These are phyloP conservation scores for Pseudois nayaur DNA, from an alignment of 2,113 vertebrate genomes.

Conservation along the genomic window DNA sequence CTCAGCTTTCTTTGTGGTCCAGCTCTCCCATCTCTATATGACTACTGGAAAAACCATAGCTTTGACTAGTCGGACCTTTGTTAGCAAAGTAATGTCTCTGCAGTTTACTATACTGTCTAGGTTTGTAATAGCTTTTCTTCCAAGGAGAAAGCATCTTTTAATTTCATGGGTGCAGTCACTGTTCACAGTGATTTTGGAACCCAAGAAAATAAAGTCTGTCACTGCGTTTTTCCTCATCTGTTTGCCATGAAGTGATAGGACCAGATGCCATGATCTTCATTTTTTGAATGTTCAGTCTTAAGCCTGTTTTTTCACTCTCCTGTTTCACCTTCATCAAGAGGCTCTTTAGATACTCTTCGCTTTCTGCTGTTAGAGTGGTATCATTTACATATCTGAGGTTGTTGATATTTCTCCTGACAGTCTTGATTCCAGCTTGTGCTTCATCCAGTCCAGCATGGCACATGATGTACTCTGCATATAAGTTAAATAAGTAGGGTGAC, in stretches of 20 bases:
- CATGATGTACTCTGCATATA: not conserved
- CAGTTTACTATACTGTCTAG: not conserved
- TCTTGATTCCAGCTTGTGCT: not conserved
- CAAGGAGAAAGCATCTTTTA: not conserved
- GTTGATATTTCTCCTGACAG: not conserved
- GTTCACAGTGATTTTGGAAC: not conserved
- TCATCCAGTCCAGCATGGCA: not conserved
- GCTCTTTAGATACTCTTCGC: not conserved
- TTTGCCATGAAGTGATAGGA: not conserved
- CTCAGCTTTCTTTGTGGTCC: not conserved
- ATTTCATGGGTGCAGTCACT: not conserved
- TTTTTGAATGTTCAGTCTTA: not conserved
- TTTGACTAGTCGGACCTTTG: not conserved
- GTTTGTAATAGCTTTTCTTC: not conserved
- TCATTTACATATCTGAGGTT: not conserved
- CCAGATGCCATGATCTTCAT: not conserved
- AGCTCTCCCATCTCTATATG: not conserved
- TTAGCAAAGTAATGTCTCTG: not conserved
- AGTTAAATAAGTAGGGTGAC: not conserved
- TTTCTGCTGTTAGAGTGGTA: not conserved
- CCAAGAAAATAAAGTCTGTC: not conserved
- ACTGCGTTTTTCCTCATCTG: not conserved
- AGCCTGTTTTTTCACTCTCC: not conserved
- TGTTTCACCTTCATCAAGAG: not conserved
- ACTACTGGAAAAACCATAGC: not conserved